Evolutionary conservation across 2,797 vertebrate genomes (phyloP).

Genomic region (Gorsachius magnificus): DNA sequence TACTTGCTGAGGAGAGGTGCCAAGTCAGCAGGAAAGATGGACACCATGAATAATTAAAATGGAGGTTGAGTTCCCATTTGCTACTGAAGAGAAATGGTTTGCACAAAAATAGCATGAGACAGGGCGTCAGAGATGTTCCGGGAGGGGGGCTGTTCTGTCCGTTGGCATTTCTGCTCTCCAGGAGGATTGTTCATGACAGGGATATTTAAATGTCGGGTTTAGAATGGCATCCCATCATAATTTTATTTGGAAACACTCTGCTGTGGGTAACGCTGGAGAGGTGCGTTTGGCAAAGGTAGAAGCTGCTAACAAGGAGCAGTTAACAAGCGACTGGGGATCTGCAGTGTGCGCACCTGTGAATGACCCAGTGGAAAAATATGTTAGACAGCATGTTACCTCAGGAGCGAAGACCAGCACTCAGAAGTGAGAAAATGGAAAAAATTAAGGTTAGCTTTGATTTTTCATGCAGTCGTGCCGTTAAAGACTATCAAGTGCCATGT

Average conservation of each 20-base stretch:
- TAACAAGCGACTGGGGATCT: neutral
- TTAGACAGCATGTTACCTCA: neutral
- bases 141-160: neutral
- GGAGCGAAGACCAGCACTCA: neutral
- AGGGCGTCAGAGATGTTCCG: neutral
- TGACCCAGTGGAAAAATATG: neutral
- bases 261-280: neutral
- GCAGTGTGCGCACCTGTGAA: neutral
- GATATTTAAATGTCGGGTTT: neutral
- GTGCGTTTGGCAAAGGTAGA: neutral
- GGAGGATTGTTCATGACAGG: neutral
- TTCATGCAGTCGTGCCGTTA: neutral
- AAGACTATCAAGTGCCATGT: neutral
- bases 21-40: neutral
- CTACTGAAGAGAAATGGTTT: neutral
- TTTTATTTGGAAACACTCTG: neutral
- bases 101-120: neutral
- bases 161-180: neutral
- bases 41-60: slow-evolving; percentile 26
- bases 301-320: neutral
- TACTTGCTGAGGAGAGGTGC: neutral
- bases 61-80: neutral
- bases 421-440: neutral
- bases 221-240: neutral
- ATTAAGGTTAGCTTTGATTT: neutral